Percentiles rank a stretch among this genome's conserved stretches.
Evolutionary conservation across 2,797 vertebrate species (phyloP).

Genomic region (Sebastes cheni): DNA sequence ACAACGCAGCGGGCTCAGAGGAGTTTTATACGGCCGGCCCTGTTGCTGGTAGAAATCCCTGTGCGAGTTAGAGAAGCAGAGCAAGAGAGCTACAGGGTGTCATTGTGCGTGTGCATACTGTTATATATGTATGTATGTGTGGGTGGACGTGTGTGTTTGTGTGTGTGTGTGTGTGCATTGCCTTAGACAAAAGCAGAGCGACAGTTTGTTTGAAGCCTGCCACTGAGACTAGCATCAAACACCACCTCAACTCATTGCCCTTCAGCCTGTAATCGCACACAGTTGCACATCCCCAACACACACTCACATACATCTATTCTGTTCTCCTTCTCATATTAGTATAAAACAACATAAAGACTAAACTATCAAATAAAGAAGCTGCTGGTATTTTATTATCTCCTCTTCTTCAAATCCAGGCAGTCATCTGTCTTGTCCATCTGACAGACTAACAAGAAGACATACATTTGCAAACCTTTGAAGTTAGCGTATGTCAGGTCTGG

Average conservation of each 20-base stretch:
- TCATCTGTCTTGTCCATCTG: slow-evolving; percentile 11
- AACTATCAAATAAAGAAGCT: slow-evolving; percentile 1
- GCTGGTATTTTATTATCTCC: slow-evolving; percentile 24
- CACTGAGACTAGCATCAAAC: slow-evolving; percentile 65
- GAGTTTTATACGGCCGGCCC: slow-evolving; percentile 2
- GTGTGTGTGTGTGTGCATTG: background rate
- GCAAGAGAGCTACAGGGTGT: background rate
- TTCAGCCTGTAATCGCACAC: slow-evolving; percentile 42
- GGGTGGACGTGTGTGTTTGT: no score
- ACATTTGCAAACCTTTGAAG: background rate
- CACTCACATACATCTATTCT: slow-evolving; percentile 7
- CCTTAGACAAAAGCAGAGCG: slow-evolving; percentile 41
- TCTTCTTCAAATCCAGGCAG: background rate
- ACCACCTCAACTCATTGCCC: slow-evolving; percentile 46
- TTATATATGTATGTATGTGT: background rate
- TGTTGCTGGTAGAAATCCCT: slow-evolving; percentile 18
- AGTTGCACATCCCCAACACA: slow-evolving; percentile 1
- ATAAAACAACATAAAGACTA: background rate
- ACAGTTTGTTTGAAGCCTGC: slow-evolving; percentile 62
- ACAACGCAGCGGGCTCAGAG: background rate
- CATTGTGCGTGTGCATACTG: background rate
- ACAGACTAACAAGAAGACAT: background rate
- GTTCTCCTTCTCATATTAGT: slow-evolving; percentile 14
- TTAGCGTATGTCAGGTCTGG: background rate
- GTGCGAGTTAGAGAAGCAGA: slow-evolving; percentile 19